These are phyloP conservation scores for Nasonia longicornis DNA, from an alignment of 1,140 invertebrate genomes.

Conservation along the genomic window DNA sequence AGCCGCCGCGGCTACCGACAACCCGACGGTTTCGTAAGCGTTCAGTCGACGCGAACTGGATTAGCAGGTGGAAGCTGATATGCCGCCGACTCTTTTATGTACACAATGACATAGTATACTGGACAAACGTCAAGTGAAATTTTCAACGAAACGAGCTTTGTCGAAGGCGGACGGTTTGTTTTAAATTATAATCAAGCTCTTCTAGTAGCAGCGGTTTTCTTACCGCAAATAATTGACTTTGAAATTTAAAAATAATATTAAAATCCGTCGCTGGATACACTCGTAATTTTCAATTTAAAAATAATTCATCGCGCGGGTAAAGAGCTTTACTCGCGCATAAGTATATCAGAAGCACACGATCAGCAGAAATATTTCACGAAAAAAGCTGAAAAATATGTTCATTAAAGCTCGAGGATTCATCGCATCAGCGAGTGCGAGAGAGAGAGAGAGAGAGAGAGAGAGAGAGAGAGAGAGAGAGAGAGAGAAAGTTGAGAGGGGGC, in stretches of 20 bases:
- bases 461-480: no score
- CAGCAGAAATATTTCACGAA: not conserved
- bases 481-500: no score
- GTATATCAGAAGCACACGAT: no score
- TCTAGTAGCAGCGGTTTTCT: not conserved
- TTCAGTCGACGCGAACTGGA: not conserved
- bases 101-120: not conserved
- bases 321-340: no score
- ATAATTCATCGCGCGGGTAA: no score
- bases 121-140: not conserved
- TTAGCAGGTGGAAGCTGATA: not conserved
- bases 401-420: no score
- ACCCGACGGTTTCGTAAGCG: not conserved
- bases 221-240: not conserved
- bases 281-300: no score
- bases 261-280: no score
- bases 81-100: not conserved
- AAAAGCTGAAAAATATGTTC: not conserved
- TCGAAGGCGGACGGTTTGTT: not conserved
- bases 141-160: not conserved
- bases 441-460: no score
- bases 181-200: not conserved
- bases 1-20: not conserved
- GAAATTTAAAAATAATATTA: no score
- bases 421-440: no score